Evolutionary conservation across 2,888 invertebrate species (phyloP).

Genomic region (Rhagophthalmus giganteus): DNA sequence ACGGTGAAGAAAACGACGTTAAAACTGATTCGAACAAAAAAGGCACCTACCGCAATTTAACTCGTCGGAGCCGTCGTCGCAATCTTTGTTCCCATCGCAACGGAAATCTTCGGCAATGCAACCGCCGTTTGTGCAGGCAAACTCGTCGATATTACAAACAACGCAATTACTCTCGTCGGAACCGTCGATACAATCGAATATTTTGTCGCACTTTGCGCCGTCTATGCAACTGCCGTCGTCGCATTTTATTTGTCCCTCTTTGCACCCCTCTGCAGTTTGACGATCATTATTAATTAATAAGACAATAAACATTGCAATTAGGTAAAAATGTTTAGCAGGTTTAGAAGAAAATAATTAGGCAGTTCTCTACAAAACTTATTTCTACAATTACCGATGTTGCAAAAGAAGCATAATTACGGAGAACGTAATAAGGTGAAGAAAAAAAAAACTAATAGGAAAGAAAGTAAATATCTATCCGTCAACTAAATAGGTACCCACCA

Average conservation of each 20-base stretch:
- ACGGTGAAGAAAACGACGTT: slow-evolving; percentile 6
- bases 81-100: slow-evolving; percentile 66
- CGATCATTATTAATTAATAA: background rate
- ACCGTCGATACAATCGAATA: slow-evolving; percentile 61
- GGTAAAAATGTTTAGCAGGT: no score
- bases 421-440: no score
- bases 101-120: slow-evolving; percentile 60
- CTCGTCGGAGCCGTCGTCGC: slow-evolving; percentile 67
- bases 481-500: slow-evolving; percentile 45
- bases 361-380: no score
- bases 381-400: no score
- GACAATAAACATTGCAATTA: background rate
- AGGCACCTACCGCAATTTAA: slow-evolving; percentile 59
- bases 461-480: no score
- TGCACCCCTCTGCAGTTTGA: slow-evolving; percentile 24
- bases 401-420: no score
- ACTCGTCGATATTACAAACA: slow-evolving; percentile 57
- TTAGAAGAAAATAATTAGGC: no score
- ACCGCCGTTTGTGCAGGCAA: slow-evolving; percentile 59
- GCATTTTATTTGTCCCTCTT: slow-evolving; percentile 24
- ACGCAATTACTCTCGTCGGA: slow-evolving; percentile 58
- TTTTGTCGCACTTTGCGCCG: slow-evolving; percentile 61
- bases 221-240: slow-evolving; percentile 47
- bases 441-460: background rate
- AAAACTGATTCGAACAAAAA: slow-evolving; percentile 17